Evolutionary conservation across 23 tunicate genomes (phyloP).

Genomic region (Clavelina lepadiformis): DNA sequence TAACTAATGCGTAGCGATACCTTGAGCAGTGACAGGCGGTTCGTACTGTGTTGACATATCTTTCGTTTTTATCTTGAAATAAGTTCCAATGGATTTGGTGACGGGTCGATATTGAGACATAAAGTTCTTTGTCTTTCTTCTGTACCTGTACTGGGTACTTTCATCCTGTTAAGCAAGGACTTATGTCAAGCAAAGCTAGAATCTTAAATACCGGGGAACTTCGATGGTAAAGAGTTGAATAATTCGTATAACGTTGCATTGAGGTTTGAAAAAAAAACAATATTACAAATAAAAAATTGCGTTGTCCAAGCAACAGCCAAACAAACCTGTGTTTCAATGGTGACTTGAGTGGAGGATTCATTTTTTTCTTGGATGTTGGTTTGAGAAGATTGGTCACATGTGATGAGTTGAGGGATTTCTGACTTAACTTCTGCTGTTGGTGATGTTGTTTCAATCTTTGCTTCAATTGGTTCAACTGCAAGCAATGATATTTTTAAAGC

Average conservation of each 20-base stretch:
- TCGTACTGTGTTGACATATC: constrained; percentile 54
- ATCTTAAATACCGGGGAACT: background rate
- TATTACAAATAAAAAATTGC: too few relatives aligned
- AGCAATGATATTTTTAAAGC: too few relatives aligned
- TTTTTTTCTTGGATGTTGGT: background rate
- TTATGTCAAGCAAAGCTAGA: constrained; percentile 1
- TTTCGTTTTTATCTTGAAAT: constrained; percentile 62
- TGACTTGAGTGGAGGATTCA: constrained; percentile 7
- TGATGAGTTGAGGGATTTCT: too few relatives aligned
- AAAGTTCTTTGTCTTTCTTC: constrained; percentile 77
- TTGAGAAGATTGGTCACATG: constrained; percentile 10
- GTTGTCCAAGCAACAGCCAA: too few relatives aligned
- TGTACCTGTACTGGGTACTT: constrained; percentile 78
- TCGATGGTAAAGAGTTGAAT: background rate
- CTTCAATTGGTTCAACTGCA: too few relatives aligned
- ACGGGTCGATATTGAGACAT: constrained; percentile 69
- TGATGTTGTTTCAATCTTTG: too few relatives aligned
- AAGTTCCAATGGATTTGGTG: constrained; percentile 68
- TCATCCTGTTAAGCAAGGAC: constrained; percentile 43
- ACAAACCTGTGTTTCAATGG: constrained; percentile 29
- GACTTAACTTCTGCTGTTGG: too few relatives aligned
- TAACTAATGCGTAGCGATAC: too few relatives aligned
- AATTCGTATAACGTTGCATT: too few relatives aligned
- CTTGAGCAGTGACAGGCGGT: constrained; percentile 41
- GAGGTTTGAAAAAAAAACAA: too few relatives aligned